A percentile compares a stretch with the other conserved stretches of the same genome.
Evolutionary conservation across 1,140 invertebrate genomes (phyloP).

Genomic region (Drosophila subobscura): DNA sequence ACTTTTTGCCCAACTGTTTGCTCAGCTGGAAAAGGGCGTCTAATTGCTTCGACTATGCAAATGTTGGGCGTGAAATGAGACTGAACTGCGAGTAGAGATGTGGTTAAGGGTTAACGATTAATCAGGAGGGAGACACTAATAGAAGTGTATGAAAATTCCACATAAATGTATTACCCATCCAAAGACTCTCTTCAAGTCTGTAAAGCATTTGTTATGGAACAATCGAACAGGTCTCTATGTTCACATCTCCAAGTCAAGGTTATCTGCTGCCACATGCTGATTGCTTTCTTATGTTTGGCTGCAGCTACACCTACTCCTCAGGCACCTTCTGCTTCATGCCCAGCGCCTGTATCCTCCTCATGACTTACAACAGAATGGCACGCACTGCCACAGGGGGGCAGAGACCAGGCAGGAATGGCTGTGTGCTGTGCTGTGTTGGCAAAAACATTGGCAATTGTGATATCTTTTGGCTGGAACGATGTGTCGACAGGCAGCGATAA

Average conservation of each 20-base stretch:
- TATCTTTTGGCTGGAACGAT: conserved; percentile 70
- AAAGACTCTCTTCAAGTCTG: too few relatives aligned
- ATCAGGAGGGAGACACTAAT: too few relatives aligned
- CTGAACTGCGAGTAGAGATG: neutral
- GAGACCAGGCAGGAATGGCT: neutral
- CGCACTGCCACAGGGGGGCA: conserved; percentile 38
- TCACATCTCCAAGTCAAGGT: conserved; percentile 11
- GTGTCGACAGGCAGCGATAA: conserved; percentile 79
- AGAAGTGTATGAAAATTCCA: too few relatives aligned
- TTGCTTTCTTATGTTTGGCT: conserved; percentile 22
- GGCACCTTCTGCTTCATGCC: conserved; percentile 24
- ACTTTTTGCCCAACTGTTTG: conserved; percentile 46
- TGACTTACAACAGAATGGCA: conserved; percentile 69
- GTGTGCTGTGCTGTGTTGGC: neutral
- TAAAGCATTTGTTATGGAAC: too few relatives aligned
- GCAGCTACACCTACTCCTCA: conserved; percentile 18
- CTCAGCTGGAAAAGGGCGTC: conserved; percentile 45
- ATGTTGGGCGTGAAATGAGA: conserved; percentile 4
- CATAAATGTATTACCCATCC: too few relatives aligned
- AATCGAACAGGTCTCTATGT: too few relatives aligned
- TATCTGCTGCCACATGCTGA: conserved; percentile 11
- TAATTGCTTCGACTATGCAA: conserved; percentile 62
- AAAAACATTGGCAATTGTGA: conserved; percentile 59
- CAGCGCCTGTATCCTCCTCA: conserved; percentile 11
- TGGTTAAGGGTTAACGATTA: too few relatives aligned